These are phyloP conservation scores for Camelus dromedarius DNA, from an alignment of 2,113 vertebrate genomes.

Conservation along the genomic window DNA sequence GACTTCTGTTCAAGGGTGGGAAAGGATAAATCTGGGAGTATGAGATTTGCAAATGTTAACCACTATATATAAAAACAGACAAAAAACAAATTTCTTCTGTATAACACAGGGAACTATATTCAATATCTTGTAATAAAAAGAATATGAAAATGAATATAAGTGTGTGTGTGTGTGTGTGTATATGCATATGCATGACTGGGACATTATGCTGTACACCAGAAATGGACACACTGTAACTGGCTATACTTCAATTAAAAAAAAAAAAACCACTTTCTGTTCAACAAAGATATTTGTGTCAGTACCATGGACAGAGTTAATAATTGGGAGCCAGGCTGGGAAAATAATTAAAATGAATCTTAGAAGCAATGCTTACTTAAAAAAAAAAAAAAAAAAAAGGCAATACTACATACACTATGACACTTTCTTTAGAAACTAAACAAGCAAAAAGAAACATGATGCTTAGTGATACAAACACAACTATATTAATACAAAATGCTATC, in stretches of 20 bases:
- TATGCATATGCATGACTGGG: no score
- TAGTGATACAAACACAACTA: not conserved
- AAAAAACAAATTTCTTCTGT: no score
- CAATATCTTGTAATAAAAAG: no score
- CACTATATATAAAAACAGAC: no score
- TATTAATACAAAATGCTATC: not conserved
- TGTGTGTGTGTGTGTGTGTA: no score
- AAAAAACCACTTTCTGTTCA: not conserved
- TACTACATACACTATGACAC: not conserved
- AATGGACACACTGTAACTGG: no score
- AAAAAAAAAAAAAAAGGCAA: not conserved
- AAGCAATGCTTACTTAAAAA: not conserved
- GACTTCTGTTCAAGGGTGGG: not conserved
- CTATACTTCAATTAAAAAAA: no score
- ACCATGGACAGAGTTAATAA: conserved; percentile 45
- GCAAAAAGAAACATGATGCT: not conserved
- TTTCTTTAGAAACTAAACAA: not conserved
- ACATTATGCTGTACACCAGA: no score
- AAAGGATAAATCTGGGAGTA: no score
- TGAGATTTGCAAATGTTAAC: no score
- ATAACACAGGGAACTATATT: no score
- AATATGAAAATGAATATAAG: no score
- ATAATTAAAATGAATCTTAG: not conserved
- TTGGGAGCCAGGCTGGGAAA: not conserved
- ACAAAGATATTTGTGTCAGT: not conserved